Evolutionary conservation across 2,113 vertebrate species (phyloP).

Genomic region (Candoia aspera): DNA sequence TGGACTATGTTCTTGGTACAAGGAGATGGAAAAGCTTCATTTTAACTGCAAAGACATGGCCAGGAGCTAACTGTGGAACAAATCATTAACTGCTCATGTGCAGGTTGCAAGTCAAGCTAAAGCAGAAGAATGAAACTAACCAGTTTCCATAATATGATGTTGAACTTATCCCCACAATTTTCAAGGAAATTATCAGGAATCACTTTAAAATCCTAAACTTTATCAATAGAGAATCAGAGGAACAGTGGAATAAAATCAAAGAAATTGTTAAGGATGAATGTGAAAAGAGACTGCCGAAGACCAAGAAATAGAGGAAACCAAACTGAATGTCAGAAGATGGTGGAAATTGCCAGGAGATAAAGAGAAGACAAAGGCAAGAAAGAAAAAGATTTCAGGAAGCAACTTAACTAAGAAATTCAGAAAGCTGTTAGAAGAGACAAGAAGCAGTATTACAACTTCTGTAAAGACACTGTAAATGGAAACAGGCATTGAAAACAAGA

Average conservation of each 20-base stretch:
- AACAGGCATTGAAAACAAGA: no score
- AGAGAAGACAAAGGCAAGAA: not conserved
- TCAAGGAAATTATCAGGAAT: not conserved
- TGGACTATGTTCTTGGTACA: not conserved
- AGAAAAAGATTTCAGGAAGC: no score
- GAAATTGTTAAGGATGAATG: not conserved
- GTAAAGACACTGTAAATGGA: no score
- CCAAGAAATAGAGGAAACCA: not conserved
- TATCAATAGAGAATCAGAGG: not conserved
- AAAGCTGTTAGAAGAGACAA: no score
- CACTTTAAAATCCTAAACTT: not conserved
- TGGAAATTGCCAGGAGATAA: not conserved
- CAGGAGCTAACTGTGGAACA: not conserved
- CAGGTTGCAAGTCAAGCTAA: not conserved
- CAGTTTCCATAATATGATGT: not conserved
- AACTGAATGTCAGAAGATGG: not conserved
- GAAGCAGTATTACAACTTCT: no score
- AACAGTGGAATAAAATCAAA: not conserved
- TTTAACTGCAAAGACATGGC: not conserved
- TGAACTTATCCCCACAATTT: not conserved
- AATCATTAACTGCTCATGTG: not conserved
- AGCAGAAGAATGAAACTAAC: not conserved
- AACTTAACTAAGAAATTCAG: no score
- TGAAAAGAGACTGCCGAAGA: not conserved
- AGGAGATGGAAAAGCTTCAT: not conserved